These are phyloP conservation scores for Oscheius sp. DNA, from an alignment of 2,888 invertebrate genomes.

Conservation along the genomic window DNA sequence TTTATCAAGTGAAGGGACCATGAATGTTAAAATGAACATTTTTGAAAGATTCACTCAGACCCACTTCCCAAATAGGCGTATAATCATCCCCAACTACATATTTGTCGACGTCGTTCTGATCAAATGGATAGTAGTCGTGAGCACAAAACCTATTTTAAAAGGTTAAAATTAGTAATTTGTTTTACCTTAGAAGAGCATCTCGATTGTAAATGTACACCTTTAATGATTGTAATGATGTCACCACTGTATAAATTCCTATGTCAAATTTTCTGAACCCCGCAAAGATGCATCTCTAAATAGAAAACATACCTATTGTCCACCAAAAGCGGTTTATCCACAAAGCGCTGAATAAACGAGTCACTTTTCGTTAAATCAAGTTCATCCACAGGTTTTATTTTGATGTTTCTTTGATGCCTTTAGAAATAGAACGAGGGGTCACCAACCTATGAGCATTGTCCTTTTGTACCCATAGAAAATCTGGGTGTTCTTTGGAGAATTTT, in stretches of 20 bases:
- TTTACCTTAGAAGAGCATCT: slow-evolving; percentile 79
- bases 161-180: neutral
- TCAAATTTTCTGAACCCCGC: slow-evolving; percentile 83
- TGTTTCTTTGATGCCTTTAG: slow-evolving; percentile 70
- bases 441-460: slow-evolving; percentile 89
- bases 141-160: slow-evolving; percentile 81
- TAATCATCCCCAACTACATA: slow-evolving; percentile 95
- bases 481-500: slow-evolving; percentile 73
- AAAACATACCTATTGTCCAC: slow-evolving; percentile 81
- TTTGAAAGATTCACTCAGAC: no score
- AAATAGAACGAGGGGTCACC: neutral
- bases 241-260: slow-evolving; percentile 89
- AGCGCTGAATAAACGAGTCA: slow-evolving; percentile 89
- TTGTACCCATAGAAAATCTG: slow-evolving; percentile 83
- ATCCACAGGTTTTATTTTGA: slow-evolving; percentile 79
- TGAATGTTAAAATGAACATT: no score
- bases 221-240: slow-evolving; percentile 89
- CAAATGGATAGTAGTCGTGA: slow-evolving; percentile 87
- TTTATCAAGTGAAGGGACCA: slow-evolving; percentile 72
- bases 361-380: slow-evolving; percentile 79
- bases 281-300: neutral
- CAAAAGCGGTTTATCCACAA: slow-evolving; percentile 84
- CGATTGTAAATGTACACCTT: slow-evolving; percentile 87
- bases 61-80: slow-evolving; percentile 90
- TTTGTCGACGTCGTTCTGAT: slow-evolving; percentile 81